Evolutionary conservation across 2,888 invertebrate species (phyloP).

Genomic region (Ornithoptera priamus): DNA sequence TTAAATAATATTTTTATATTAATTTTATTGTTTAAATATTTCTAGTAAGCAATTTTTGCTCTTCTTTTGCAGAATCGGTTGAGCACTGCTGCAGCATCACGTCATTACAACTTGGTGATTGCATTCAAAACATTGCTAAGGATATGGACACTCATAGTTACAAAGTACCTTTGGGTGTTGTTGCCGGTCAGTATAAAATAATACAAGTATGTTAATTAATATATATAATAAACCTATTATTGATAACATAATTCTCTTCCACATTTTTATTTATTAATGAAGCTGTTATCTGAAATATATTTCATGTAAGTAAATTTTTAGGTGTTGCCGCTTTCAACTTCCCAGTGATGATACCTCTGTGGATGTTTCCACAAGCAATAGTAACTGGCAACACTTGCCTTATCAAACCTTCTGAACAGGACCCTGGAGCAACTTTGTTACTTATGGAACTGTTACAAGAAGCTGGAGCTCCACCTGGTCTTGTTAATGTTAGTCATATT

Average conservation of each 20-base stretch:
- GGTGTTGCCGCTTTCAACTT: slow-evolving; percentile 87
- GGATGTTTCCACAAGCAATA: slow-evolving; percentile 93
- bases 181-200: slow-evolving; percentile 84
- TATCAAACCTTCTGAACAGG: slow-evolving; percentile 97
- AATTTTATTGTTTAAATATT: neutral
- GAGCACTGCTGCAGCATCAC: slow-evolving; percentile 98
- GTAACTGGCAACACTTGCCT: slow-evolving; percentile 97
- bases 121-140: slow-evolving; percentile 90
- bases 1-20: neutral
- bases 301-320: neutral
- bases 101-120: slow-evolving; percentile 94
- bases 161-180: slow-evolving; percentile 95
- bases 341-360: slow-evolving; percentile 99
- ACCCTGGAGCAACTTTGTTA: slow-evolving; percentile 97
- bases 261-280: too few species aligned
- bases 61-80: slow-evolving; percentile 88
- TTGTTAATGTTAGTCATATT: slow-evolving; percentile 87
- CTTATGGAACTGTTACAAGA: slow-evolving; percentile 95
- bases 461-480: slow-evolving; percentile 97
- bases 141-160: slow-evolving; percentile 98
- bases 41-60: too few species aligned
- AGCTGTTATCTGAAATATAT: too few species aligned
- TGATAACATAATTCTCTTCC: too few species aligned
- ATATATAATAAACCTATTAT: too few species aligned
- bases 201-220: neutral